Percentiles rank a stretch among this genome's conserved stretches.
phyloP scores from a whole-genome alignment of 2,113 vertebrate genomes.

The Orycteropus afer region DNA sequence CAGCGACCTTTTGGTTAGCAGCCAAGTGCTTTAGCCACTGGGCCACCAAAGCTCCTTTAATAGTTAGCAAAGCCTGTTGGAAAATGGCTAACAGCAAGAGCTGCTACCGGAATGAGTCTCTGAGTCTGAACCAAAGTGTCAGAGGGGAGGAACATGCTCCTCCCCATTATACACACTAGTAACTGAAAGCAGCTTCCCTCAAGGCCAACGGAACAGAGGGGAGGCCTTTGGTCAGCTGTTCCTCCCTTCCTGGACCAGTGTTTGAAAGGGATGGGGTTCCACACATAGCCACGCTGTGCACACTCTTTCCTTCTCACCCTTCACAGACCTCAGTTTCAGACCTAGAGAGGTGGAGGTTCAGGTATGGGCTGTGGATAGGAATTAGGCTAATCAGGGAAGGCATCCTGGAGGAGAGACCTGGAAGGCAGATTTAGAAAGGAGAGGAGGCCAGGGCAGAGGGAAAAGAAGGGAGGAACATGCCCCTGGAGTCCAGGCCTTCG shows the following conservation, averaged over 20 bases:
- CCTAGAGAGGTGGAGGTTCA: background rate
- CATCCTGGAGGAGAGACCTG: slow-evolving; percentile 16
- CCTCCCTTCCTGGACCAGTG: background rate
- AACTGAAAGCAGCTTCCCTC: background rate
- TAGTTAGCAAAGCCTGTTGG: slow-evolving; percentile 15
- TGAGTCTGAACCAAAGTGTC: background rate
- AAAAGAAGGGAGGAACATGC: slow-evolving; percentile 9
- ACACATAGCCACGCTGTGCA: background rate
- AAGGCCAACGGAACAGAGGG: background rate
- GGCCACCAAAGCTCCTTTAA: background rate
- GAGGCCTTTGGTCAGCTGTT: background rate
- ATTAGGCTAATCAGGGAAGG: background rate
- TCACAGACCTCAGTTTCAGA: background rate
- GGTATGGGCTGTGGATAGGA: background rate
- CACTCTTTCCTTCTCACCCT: background rate
- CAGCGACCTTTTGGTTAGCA: no score
- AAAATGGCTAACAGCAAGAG: background rate
- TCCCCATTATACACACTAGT: no score
- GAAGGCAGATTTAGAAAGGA: background rate
- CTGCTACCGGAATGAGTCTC: background rate
- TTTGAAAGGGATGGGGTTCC: background rate
- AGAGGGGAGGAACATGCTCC: background rate
- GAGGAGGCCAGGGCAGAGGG: slow-evolving; percentile 16
- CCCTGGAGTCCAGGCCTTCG: background rate
- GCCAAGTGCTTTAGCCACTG: no score